A percentile compares a stretch with the other conserved stretches of the same genome.
Conservation (phyloP, 1,140 invertebrate species). For the Drosophila littoralis region DNA sequence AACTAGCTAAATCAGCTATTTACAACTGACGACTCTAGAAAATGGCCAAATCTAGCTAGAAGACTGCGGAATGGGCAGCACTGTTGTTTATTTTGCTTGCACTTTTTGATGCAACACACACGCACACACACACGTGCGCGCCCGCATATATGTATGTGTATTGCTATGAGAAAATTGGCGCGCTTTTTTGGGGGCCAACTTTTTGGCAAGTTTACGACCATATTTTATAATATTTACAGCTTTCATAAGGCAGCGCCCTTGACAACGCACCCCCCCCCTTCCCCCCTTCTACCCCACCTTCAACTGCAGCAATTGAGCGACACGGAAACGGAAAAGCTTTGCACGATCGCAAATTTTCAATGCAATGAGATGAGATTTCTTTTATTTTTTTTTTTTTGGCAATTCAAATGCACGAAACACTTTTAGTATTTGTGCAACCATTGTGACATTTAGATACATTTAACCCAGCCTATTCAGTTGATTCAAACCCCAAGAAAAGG, state of each 20-base stretch:
- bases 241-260: conserved; percentile 8
- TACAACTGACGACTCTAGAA: too few species aligned
- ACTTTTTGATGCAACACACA: not conserved
- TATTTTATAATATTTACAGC: conserved; percentile 12
- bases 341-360: conserved; percentile 26
- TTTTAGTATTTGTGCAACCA: conserved; percentile 57
- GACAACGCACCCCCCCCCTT: not conserved
- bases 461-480: conserved; percentile 1
- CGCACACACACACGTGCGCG: not conserved
- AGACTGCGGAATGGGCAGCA: too few species aligned
- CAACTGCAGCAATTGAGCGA: conserved; percentile 2
- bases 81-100: too few species aligned
- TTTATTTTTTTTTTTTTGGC: conserved; percentile 16
- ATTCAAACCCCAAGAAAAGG: not conserved
- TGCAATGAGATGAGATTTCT: conserved; percentile 20
- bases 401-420: conserved; percentile 33
- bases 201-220: conserved; percentile 5
- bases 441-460: conserved; percentile 31
- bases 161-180: not conserved
- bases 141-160: not conserved
- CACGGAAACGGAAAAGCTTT: conserved; percentile 49
- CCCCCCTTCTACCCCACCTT: too few species aligned
- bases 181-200: not conserved
- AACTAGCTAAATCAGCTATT: too few species aligned
- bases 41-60: too few species aligned